These are phyloP conservation scores for Napeogenes inachia DNA, from an alignment of 2,888 invertebrate genomes.

Conservation along the genomic window DNA sequence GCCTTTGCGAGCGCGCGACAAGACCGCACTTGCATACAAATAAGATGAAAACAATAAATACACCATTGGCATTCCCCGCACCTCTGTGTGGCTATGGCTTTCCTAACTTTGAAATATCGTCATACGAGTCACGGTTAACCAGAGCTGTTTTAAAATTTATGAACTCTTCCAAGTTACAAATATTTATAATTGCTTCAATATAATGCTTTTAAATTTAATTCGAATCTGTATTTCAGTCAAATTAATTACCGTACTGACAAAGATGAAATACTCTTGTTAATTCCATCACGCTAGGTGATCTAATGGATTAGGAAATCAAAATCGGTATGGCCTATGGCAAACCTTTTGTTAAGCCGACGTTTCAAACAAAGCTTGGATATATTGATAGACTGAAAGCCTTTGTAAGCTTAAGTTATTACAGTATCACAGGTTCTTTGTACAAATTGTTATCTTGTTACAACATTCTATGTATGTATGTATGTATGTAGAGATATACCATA, in stretches of 20 bases:
- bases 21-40: conserved; percentile 35
- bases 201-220: neutral
- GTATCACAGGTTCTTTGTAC: conserved; percentile 3
- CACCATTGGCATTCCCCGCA: conserved; percentile 32
- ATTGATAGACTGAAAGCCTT: conserved; percentile 9
- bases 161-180: too few relatives aligned
- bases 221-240: neutral
- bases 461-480: too few relatives aligned
- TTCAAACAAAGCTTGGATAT: conserved; percentile 11
- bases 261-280: neutral
- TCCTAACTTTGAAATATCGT: neutral
- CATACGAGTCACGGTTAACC: neutral
- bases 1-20: conserved; percentile 25
- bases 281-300: neutral
- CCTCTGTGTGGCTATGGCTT: conserved; percentile 22
- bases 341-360: conserved; percentile 9
- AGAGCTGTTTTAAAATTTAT: neutral
- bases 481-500: too few relatives aligned
- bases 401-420: conserved; percentile 13
- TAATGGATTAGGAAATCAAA: conserved; percentile 9
- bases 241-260: neutral
- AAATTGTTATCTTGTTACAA: too few relatives aligned
- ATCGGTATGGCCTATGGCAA: conserved; percentile 5
- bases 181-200: too few relatives aligned
- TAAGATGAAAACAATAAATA: conserved; percentile 37